Percentiles rank a stretch among this genome's conserved stretches.
These are phyloP conservation scores for Dromococcyx pavoninus DNA, from an alignment of 2,797 vertebrate genomes.

Conservation along the genomic window DNA sequence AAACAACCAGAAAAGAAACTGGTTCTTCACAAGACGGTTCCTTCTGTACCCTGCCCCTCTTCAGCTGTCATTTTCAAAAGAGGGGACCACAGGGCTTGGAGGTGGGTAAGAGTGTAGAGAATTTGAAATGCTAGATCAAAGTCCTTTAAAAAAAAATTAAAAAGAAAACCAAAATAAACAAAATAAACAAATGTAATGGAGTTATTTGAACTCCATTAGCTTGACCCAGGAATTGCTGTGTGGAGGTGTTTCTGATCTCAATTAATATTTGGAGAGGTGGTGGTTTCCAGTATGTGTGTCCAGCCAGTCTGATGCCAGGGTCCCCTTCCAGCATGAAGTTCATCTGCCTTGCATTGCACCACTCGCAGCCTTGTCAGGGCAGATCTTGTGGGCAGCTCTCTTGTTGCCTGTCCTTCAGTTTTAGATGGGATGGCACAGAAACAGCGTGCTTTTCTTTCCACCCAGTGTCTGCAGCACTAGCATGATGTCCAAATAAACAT, in stretches of 20 bases:
- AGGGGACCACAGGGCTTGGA: accelerated
- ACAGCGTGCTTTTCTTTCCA: background rate
- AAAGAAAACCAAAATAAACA: background rate
- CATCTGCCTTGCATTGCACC: background rate
- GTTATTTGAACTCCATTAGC: background rate
- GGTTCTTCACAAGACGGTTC: background rate
- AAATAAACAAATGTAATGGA: background rate
- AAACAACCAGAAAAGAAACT: background rate
- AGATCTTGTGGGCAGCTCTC: background rate
- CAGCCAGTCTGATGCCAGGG: accelerated
- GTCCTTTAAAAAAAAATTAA: background rate
- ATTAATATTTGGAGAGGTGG: background rate
- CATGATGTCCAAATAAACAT: background rate
- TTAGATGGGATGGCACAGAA: background rate
- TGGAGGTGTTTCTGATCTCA: background rate
- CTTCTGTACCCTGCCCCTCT: background rate
- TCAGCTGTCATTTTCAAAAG: background rate
- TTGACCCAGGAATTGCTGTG: background rate
- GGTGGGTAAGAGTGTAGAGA: background rate
- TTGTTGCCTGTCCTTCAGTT: background rate
- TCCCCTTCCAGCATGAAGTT: background rate
- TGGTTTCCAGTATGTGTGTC: background rate
- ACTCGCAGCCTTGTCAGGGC: background rate
- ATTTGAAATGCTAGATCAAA: background rate
- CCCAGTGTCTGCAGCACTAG: background rate